These are phyloP conservation scores for Liolophura sinensis DNA, from an alignment of 1,140 invertebrate genomes.

Conservation along the genomic window DNA sequence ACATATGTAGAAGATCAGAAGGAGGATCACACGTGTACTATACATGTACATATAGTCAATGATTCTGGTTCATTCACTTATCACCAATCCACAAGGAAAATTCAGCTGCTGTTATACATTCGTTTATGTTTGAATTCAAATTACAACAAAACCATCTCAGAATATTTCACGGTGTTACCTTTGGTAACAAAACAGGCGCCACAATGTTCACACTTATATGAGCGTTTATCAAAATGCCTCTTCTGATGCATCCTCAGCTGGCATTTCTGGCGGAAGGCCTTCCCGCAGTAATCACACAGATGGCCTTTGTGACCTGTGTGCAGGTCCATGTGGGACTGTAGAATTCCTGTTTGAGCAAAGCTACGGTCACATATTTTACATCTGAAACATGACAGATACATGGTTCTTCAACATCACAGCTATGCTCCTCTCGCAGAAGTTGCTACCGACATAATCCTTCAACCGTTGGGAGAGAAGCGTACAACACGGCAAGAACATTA, in stretches of 20 bases:
- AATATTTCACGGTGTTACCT: constrained; percentile 37
- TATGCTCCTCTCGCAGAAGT: too few species aligned
- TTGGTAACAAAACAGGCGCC: constrained; percentile 54
- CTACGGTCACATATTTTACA: constrained; percentile 54
- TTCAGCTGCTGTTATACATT: too few species aligned
- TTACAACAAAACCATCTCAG: too few species aligned
- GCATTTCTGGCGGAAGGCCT: constrained; percentile 59
- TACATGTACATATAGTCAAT: too few species aligned
- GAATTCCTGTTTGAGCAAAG: constrained; percentile 57
- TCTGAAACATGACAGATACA: constrained; percentile 34
- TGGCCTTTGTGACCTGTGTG: constrained; percentile 56
- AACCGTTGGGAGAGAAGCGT: not conserved
- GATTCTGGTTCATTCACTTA: too few species aligned
- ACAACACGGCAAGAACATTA: too few species aligned
- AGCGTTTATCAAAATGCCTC: constrained; percentile 52
- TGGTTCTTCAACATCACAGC: not conserved
- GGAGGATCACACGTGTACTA: too few species aligned
- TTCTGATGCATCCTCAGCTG: constrained; percentile 56
- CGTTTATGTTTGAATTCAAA: too few species aligned
- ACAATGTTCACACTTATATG: constrained; percentile 55
- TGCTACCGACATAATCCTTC: constrained; percentile 9
- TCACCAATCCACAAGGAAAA: too few species aligned
- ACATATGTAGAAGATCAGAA: too few species aligned
- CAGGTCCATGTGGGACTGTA: constrained; percentile 58
- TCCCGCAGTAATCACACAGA: constrained; percentile 60